Evolutionary conservation across 1,140 invertebrate species (phyloP).

Genomic region (Formica exsecta): DNA sequence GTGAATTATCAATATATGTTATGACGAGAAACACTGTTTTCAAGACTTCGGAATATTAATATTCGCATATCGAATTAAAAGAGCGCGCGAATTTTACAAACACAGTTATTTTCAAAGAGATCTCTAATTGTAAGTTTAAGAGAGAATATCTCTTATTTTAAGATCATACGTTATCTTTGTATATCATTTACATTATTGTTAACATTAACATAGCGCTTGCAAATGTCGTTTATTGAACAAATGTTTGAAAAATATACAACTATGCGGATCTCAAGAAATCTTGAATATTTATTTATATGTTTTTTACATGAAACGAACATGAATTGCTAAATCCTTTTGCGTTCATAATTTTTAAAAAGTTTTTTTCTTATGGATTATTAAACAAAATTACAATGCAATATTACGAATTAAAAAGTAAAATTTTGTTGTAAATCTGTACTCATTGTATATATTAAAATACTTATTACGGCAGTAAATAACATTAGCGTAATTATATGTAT

Average conservation of each 20-base stretch:
- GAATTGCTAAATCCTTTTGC: neutral
- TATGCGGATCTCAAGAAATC: slow-evolving; percentile 1
- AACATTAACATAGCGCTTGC: neutral
- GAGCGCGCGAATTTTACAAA: neutral
- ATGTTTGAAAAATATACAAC: slow-evolving; percentile 25
- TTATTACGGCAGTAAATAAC: no score
- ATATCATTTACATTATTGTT: neutral
- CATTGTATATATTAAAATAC: no score
- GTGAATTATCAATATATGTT: neutral
- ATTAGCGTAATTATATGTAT: no score
- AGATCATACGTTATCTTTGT: neutral
- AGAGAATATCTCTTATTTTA: slow-evolving; percentile 5
- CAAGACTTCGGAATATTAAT: slow-evolving; percentile 1
- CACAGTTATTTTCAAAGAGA: neutral
- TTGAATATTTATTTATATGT: slow-evolving; percentile 20
- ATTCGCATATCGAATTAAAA: neutral
- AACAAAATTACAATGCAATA: no score
- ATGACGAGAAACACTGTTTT: neutral
- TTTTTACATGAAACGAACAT: neutral
- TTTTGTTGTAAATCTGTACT: no score
- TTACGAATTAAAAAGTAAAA: no score
- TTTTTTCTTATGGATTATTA: neutral
- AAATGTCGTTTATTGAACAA: slow-evolving; percentile 24
- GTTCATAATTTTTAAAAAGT: neutral
- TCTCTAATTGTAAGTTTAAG: neutral